A percentile compares a stretch with the other conserved stretches of the same genome.
These are phyloP conservation scores for Myotis daubentonii DNA, from an alignment of 2,797 vertebrate genomes.

Conservation along the genomic window DNA sequence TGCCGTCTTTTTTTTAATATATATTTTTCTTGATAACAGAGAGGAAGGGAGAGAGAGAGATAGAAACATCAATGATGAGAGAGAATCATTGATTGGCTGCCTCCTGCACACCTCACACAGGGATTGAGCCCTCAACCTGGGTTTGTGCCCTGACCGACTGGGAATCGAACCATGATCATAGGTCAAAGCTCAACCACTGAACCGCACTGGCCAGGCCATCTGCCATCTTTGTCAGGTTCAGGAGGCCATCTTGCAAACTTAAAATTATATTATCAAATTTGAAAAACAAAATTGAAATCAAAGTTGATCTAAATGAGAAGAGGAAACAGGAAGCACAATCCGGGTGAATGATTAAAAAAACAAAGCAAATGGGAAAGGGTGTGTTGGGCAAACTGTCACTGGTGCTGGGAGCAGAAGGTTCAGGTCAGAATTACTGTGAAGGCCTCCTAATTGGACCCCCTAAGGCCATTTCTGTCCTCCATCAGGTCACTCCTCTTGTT, in stretches of 20 bases:
- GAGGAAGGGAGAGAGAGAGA: too few species aligned
- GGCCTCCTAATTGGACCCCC: not conserved
- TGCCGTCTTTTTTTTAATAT: too few species aligned
- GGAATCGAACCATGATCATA: too few species aligned
- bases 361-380: not conserved
- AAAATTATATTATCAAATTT: not conserved
- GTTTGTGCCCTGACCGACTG: too few species aligned
- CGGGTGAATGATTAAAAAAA: not conserved
- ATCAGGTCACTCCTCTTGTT: not conserved
- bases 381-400: not conserved
- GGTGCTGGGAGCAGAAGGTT: not conserved
- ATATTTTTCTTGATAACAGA: too few species aligned
- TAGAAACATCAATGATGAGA: too few species aligned
- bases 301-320: not conserved
- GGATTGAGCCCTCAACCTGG: too few species aligned
- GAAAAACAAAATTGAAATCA: not conserved
- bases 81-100: too few species aligned
- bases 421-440: not conserved
- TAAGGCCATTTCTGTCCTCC: not conserved
- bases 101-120: too few species aligned
- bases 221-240: not conserved
- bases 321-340: not conserved
- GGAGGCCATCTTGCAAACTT: conserved; percentile 31
- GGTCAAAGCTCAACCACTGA: too few species aligned
- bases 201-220: not conserved